Percentiles rank a stretch among this genome's conserved stretches.
These are phyloP conservation scores for Orientallactaga bullata DNA, from an alignment of 2,113 vertebrate species.

Conservation along the genomic window DNA sequence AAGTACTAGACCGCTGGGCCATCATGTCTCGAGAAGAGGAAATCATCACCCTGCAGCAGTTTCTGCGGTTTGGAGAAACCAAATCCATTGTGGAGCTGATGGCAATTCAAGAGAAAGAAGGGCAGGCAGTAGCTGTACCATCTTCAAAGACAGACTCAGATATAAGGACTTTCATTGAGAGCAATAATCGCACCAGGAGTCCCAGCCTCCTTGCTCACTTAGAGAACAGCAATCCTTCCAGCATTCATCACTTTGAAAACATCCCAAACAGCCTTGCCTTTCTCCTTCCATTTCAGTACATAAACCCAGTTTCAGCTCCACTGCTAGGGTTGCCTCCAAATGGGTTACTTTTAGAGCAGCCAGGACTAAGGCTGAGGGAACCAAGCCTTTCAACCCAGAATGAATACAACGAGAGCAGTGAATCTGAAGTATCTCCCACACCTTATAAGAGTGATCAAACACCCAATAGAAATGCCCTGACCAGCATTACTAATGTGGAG, in stretches of 20 bases:
- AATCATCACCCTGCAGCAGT: constrained; percentile 99
- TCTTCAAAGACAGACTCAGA: constrained; percentile 99
- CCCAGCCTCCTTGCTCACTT: constrained; percentile 97
- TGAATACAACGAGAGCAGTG: constrained; percentile 97
- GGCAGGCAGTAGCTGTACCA: constrained; percentile 97
- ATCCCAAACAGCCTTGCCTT: constrained; percentile 99
- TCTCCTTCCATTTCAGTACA: constrained; percentile 98
- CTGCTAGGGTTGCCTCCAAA: constrained; percentile 97
- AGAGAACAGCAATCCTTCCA: constrained; percentile 98
- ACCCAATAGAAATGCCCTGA: constrained; percentile 93
- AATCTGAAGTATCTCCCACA: constrained; percentile 97
- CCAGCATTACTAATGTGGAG: constrained; percentile 94
- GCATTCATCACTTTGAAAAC: constrained; percentile 99
- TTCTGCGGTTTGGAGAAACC: constrained; percentile 99
- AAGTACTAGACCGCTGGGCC: constrained; percentile 99
- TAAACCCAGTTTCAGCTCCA: constrained; percentile 98
- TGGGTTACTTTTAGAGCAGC: constrained; percentile 95
- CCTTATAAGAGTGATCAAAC: constrained; percentile 95
- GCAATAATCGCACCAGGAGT: constrained; percentile 98
- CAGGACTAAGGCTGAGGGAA: constrained; percentile 94
- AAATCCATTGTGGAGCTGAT: constrained; percentile 99
- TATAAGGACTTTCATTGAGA: constrained; percentile 99
- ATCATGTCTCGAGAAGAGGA: constrained; percentile 99
- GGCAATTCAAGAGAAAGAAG: constrained; percentile 99
- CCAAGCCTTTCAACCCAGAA: constrained; percentile 95